Evolutionary conservation across 2,888 invertebrate species (phyloP).

Genomic region (Catonia carolina): DNA sequence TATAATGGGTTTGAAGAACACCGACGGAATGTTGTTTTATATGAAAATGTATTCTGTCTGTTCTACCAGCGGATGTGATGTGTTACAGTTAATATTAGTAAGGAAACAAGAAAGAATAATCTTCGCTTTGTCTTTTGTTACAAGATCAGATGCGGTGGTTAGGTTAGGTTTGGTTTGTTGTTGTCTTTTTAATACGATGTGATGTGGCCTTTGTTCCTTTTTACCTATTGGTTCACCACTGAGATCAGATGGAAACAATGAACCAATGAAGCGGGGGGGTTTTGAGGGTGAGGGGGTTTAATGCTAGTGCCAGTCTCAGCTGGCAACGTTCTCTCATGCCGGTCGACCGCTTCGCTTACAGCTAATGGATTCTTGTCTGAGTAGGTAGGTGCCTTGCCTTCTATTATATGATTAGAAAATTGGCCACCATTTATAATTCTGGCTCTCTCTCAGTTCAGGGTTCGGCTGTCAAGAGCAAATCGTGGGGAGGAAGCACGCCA

Average conservation of each 20-base stretch:
- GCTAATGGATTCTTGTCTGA: slow-evolving; percentile 25
- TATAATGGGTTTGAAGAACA: too few relatives aligned
- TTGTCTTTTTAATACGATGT: too few relatives aligned
- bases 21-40: too few relatives aligned
- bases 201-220: not conserved
- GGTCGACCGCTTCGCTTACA: slow-evolving; percentile 6
- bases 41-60: too few relatives aligned
- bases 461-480: slow-evolving; percentile 16
- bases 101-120: too few relatives aligned
- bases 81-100: too few relatives aligned
- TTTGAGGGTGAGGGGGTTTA: not conserved
- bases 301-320: slow-evolving; percentile 1
- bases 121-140: too few relatives aligned
- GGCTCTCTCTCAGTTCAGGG: too few relatives aligned
- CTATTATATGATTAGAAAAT: slow-evolving; percentile 27
- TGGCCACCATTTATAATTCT: slow-evolving; percentile 27
- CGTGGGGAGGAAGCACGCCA: slow-evolving; percentile 12
- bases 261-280: slow-evolving; percentile 14
- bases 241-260: slow-evolving; percentile 19
- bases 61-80: too few relatives aligned
- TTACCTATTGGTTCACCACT: slow-evolving; percentile 3
- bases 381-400: slow-evolving; percentile 16
- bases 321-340: slow-evolving; percentile 3
- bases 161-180: too few relatives aligned
- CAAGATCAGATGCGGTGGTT: too few relatives aligned